phyloP scores from a whole-genome alignment of 2,888 invertebrate genomes.

The Spisula solida region DNA sequence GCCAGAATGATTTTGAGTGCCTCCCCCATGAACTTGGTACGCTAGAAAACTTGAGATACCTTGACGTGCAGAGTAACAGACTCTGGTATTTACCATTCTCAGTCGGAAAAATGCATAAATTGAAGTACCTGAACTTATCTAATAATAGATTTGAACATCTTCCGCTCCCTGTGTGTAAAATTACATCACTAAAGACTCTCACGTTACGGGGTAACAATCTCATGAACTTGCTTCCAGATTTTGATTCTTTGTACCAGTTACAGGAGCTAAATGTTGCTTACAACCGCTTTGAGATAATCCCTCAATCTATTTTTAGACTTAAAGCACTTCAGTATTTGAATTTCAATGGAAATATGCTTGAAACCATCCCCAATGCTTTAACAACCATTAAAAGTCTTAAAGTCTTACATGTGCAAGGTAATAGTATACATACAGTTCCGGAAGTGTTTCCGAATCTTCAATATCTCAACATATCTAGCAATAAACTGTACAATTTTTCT shows the following conservation, averaged over 20 bases:
- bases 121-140: slow-evolving; percentile 81
- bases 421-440: slow-evolving; percentile 80
- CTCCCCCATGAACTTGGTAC: slow-evolving; percentile 84
- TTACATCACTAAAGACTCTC: slow-evolving; percentile 76
- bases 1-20: slow-evolving; percentile 83
- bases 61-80: slow-evolving; percentile 84
- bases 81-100: slow-evolving; percentile 85
- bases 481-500: slow-evolving; percentile 82
- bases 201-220: slow-evolving; percentile 82
- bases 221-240: slow-evolving; percentile 81
- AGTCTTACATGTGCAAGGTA: slow-evolving; percentile 82
- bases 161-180: slow-evolving; percentile 80
- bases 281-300: slow-evolving; percentile 82
- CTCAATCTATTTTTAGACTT: slow-evolving; percentile 78
- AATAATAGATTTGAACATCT: slow-evolving; percentile 85
- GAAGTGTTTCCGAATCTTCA: slow-evolving; percentile 77
- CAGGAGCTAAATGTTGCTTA: slow-evolving; percentile 82
- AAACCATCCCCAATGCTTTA: slow-evolving; percentile 75
- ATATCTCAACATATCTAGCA: slow-evolving; percentile 83
- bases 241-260: slow-evolving; percentile 81
- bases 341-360: slow-evolving; percentile 79
- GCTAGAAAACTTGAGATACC: slow-evolving; percentile 78
- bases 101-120: slow-evolving; percentile 78
- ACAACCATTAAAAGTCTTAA: slow-evolving; percentile 76
- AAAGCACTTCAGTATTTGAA: slow-evolving; percentile 79